These are phyloP conservation scores for Dromiciops gliroides DNA, from an alignment of 2,113 vertebrate genomes.

Conservation along the genomic window DNA sequence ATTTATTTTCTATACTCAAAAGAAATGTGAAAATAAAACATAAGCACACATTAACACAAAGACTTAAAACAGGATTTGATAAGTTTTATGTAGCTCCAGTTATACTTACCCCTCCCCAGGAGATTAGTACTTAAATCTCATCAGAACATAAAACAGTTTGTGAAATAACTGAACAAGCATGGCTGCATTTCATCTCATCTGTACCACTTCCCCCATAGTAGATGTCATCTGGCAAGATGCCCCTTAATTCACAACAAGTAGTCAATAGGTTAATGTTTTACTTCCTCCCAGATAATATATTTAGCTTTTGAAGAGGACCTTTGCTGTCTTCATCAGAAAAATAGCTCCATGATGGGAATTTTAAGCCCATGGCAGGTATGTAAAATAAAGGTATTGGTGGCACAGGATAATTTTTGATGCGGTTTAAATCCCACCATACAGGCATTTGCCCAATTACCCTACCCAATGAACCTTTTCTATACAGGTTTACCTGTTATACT, in stretches of 20 bases:
- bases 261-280: neutral
- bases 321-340: slow-evolving; percentile 8
- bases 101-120: neutral
- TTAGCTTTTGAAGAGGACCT: slow-evolving; percentile 14
- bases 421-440: neutral
- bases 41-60: neutral
- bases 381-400: neutral
- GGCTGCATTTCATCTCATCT: neutral
- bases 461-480: neutral
- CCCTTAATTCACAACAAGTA: neutral
- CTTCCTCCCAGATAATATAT: neutral
- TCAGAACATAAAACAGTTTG: neutral
- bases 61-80: neutral
- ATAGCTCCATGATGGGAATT: neutral
- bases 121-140: neutral
- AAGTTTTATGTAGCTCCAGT: neutral
- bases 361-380: neutral
- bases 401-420: neutral
- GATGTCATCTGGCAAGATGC: neutral
- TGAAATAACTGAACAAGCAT: neutral
- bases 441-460: neutral
- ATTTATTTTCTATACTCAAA: neutral
- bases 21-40: neutral
- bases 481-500: neutral
- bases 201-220: neutral